These are phyloP conservation scores for Strigamia maritima DNA, from an alignment of 2,888 invertebrate genomes.

Conservation along the genomic window DNA sequence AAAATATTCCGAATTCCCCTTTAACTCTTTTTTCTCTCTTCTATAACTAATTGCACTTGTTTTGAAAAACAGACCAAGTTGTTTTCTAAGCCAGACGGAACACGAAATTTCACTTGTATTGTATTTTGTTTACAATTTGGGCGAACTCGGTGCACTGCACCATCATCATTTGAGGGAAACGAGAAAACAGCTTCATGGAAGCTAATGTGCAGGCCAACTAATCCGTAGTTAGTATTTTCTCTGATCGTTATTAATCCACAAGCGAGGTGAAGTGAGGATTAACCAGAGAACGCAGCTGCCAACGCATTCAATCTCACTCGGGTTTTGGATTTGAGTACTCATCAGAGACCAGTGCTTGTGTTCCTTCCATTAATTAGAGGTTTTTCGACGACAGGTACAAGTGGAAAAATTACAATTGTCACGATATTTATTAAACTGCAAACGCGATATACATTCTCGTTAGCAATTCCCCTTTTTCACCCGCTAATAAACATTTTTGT, in stretches of 20 bases:
- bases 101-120: background rate
- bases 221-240: conserved; percentile 13
- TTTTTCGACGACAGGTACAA: conserved; percentile 11
- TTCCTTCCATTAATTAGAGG: conserved; percentile 20
- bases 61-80: background rate
- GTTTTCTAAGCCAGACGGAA: background rate
- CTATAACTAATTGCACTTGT: background rate
- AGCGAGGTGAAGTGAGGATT: conserved; percentile 15
- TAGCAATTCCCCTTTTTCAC: background rate
- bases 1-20: too few species aligned
- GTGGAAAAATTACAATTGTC: conserved; percentile 21
- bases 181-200: conserved; percentile 4
- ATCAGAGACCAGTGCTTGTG: conserved; percentile 16
- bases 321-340: conserved; percentile 12
- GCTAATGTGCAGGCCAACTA: background rate
- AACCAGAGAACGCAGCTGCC: conserved; percentile 21
- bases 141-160: background rate
- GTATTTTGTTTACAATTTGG: background rate
- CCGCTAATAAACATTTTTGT: background rate
- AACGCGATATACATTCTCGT: background rate
- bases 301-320: conserved; percentile 13
- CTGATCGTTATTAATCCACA: conserved; percentile 27
- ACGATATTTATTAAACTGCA: conserved; percentile 9
- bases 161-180: background rate
- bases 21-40: too few species aligned